Conservation (phyloP, 2,888 invertebrate genomes). For the Drosophila prolongata region DNA sequence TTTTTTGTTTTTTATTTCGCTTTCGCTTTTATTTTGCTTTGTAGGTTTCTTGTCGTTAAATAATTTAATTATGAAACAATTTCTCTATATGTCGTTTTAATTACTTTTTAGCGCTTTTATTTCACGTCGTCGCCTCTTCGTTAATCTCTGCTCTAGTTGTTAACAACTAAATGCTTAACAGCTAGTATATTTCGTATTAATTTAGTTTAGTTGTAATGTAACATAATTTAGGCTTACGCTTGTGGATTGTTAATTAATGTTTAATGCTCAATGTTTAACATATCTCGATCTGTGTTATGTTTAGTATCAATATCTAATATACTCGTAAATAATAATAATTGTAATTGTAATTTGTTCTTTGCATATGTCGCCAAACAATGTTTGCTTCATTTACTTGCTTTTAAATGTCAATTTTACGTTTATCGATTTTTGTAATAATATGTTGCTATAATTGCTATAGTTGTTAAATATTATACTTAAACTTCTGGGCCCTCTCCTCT, state of each 20-base stretch:
- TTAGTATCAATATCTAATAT: conserved; percentile 44
- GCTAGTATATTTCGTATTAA: conserved; percentile 58
- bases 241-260: conserved; percentile 60
- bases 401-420: conserved; percentile 32
- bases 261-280: conserved; percentile 45
- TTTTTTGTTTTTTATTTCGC: conserved; percentile 36
- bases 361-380: conserved; percentile 15
- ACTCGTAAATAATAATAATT: conserved; percentile 40
- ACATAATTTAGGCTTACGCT: conserved; percentile 64
- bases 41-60: conserved; percentile 47
- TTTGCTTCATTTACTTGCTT: conserved; percentile 30
- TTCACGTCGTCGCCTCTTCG: conserved; percentile 33
- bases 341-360: conserved; percentile 54
- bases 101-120: conserved; percentile 28
- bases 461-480: conserved; percentile 70
- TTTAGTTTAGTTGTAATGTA: conserved; percentile 56
- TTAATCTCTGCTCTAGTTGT: conserved; percentile 36
- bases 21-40: conserved; percentile 37
- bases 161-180: conserved; percentile 64
- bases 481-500: conserved; percentile 21
- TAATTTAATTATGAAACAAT: conserved; percentile 73
- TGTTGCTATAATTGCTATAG: conserved; percentile 82
- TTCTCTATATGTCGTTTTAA: conserved; percentile 55
- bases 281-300: conserved; percentile 22
- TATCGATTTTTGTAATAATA: conserved; percentile 62